Base-by-base conservation (phyloP, 1,140 invertebrate species). In the Rhyacophila brunnea region DNA sequence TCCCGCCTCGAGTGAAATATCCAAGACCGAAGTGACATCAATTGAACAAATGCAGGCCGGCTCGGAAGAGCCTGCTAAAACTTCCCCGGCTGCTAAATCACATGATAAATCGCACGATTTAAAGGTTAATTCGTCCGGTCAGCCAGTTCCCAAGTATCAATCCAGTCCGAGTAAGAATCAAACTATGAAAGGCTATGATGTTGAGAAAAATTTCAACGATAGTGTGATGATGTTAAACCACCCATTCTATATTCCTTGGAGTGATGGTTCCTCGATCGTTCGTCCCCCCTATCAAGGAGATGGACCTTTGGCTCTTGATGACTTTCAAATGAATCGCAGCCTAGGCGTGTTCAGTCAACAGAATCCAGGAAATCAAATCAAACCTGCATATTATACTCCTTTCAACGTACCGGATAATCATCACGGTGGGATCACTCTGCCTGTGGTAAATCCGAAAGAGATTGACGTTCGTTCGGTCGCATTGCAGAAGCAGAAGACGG, bases 371-470 rank as follows among this genome's bases (percentile, higher is more conserved):
- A 34, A 17, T 1, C 58, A 60, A 57, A 57, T 32, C 36, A 63
- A 55, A 34, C 20, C 38, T 11, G 17, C 35, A n/a, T 59, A 52
- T 32, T 65, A 56, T 40, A 60, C 62, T 2, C 58, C 53, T 15
- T 65, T 65, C 13, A 53, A 53, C 17, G 19, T 54, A 17, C 40
- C 51, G 9, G 55, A 58, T 36, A 17, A n/a, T 9, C 55, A 53
- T 32, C 51, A 35, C 13, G 38, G 68, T 11, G 69, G 71, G 6
- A 78, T 78, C 2, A 65, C 72, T 9, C 66, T 78, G 5, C 74
- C 77, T 0, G 77, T 78, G 0, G 77, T 80, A 6, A 80, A 80
- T 48, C 77, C 77, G 0, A 78, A 78, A 56, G 77, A 80, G 62
- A 80, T 78, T 3, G 77, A 80, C 50, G 74, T 78, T 0, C 67